phyloP scores from a whole-genome alignment of 2,113 vertebrate species.

The Neopipo cinnamomea region DNA sequence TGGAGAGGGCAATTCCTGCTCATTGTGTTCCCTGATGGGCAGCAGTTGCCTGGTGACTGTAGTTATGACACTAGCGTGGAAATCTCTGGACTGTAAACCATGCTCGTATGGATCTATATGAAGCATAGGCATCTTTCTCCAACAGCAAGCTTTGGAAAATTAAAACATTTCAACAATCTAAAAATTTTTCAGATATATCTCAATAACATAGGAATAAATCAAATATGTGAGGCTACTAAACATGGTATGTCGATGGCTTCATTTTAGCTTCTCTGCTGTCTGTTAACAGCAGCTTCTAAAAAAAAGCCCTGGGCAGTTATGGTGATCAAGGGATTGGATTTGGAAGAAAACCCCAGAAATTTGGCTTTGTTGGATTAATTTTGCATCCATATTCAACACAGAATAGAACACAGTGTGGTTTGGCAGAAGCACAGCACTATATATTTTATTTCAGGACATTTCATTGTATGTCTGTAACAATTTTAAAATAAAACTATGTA shows the following conservation, averaged over 20 bases:
- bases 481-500: background rate
- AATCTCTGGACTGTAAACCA: background rate
- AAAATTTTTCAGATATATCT: background rate
- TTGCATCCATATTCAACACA: background rate
- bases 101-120: background rate
- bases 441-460: background rate
- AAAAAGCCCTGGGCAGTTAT: background rate
- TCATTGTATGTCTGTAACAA: background rate
- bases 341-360: background rate
- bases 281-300: background rate
- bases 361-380: background rate
- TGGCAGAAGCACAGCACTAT: background rate
- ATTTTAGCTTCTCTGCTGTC: background rate
- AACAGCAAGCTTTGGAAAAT: background rate
- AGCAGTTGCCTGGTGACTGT: background rate
- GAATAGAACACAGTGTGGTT: background rate
- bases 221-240: background rate
- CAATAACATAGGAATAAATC: background rate
- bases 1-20: background rate
- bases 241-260: fast-evolving
- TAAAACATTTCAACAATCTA: background rate
- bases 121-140: background rate
- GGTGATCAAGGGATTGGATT: background rate
- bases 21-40: background rate
- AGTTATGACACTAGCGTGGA: fast-evolving